A percentile compares a stretch with the other conserved stretches of the same genome.
These are phyloP conservation scores for Solen grandis DNA, from an alignment of 1,140 invertebrate genomes.

Conservation along the genomic window DNA sequence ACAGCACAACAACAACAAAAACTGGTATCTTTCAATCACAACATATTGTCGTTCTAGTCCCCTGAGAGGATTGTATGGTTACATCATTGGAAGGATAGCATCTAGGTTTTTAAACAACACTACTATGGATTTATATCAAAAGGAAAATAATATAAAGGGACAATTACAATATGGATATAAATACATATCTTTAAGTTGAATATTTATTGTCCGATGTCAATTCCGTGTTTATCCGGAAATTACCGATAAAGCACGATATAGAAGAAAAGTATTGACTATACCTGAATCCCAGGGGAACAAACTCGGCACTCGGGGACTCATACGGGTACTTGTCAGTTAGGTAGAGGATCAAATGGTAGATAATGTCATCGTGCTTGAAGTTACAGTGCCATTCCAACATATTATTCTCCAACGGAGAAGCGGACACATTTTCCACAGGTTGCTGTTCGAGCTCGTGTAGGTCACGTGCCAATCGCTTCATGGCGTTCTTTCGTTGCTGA, in stretches of 20 bases:
- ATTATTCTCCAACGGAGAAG: constrained; percentile 68
- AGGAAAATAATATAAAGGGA: too few species aligned
- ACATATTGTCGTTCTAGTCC: too few species aligned
- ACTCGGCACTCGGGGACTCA: constrained; percentile 74
- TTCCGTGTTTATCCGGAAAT: neutral
- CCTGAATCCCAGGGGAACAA: constrained; percentile 71
- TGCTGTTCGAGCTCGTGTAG: constrained; percentile 64
- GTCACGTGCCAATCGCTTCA: constrained; percentile 69
- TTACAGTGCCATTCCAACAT: constrained; percentile 78
- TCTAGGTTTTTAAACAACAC: too few species aligned
- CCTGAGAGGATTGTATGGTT: too few species aligned
- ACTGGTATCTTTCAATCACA: too few species aligned
- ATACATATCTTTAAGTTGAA: too few species aligned
- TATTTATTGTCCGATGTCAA: neutral
- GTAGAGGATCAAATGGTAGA: constrained; percentile 71
- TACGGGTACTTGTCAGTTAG: constrained; percentile 74
- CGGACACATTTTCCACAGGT: constrained; percentile 73
- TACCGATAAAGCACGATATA: too few species aligned
- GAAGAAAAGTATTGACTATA: too few species aligned
- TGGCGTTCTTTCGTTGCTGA: constrained; percentile 64
- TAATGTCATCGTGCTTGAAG: constrained; percentile 71
- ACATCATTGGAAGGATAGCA: too few species aligned
- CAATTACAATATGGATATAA: too few species aligned
- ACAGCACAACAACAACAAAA: too few species aligned
- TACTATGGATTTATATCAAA: too few species aligned